Evolutionary conservation across 2,113 vertebrate genomes (phyloP), one percentile per base, ranked within the genome.

Genomic region (Galeopterus variegatus): DNA sequence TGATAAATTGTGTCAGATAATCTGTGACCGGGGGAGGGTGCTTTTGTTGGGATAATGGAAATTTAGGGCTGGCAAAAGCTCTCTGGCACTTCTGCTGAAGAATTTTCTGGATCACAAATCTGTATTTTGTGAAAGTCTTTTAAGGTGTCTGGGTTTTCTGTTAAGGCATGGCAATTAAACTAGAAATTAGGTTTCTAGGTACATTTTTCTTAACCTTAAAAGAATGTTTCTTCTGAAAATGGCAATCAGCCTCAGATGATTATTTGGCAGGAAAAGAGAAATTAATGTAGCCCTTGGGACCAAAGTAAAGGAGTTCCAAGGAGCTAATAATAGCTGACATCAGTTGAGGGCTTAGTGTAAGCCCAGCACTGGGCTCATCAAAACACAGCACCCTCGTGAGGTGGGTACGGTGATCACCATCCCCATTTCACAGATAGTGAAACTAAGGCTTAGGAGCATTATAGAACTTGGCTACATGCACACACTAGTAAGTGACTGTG

Each of bases 51-150:
- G 52, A 60, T 45, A 69, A 56, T 60, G 41, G 36, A 84, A 48
- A 36, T 50, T 50, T 24, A 12, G 36, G 31, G 13, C 54, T 60
- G 3, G 12, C 11, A 92, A 15, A 15, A 76, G 31, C n/a, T 88
- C 62, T 41, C 45, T 19, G 65, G 41, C 24, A 82, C 56, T 13
- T 28, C 19, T 15, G 10, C 76, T 15, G 28, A 65, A 11, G 33
- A 23, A 75, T 79, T 92, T 93, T 90, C 85, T 70, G 28, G 88
- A 54, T 69, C 70, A 80, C 64, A 93, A 88, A 77, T 65, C 58
- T 80, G 50, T 45, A 54, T 60, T 90, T 67, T 70, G 28, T 80
- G 58, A 41, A 77, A 77, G 41, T 60, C 69, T 52, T 83, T 86
- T 65, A 89, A 95, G 58, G 12, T 33, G 23, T 67, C 77, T 81